Conservation (phyloP, 2,113 vertebrate genomes). For the Sinocyclocheilus anshuiensis region DNA sequence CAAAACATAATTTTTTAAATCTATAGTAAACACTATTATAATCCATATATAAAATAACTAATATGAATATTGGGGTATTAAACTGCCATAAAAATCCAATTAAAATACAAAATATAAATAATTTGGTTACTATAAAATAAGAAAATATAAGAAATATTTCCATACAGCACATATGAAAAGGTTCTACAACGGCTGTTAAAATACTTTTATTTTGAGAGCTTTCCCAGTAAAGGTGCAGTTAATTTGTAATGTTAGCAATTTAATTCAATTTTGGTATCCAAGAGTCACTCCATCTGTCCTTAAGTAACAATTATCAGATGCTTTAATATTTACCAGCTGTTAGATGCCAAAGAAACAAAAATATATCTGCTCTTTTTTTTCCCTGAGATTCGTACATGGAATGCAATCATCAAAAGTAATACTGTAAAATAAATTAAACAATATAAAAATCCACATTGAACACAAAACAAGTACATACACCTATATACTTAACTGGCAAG, state of each 20-base stretch:
- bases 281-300: slow-evolving; percentile 20
- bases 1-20: too few relatives aligned
- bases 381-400: slow-evolving; percentile 92
- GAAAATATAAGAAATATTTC: not conserved
- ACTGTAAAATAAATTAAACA: slow-evolving; percentile 74
- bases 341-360: slow-evolving; percentile 51
- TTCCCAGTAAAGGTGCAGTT: slow-evolving; percentile 59
- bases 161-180: not conserved
- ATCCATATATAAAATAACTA: too few relatives aligned
- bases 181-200: slow-evolving; percentile 53
- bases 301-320: slow-evolving; percentile 8
- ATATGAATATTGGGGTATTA: too few relatives aligned
- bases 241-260: slow-evolving; percentile 57
- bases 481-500: slow-evolving; percentile 59
- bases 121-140: too few relatives aligned
- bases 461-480: slow-evolving; percentile 79
- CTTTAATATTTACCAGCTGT: slow-evolving; percentile 21
- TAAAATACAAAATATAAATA: too few relatives aligned
- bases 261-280: slow-evolving; percentile 48
- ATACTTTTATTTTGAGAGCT: slow-evolving; percentile 71
- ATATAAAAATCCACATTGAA: slow-evolving; percentile 52
- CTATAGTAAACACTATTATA: too few relatives aligned
- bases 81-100: too few relatives aligned
- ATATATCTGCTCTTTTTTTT: slow-evolving; percentile 74
- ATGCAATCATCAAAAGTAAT: slow-evolving; percentile 84